Percentiles rank a stretch among this genome's conserved stretches.
phyloP scores from a whole-genome alignment of 2,113 vertebrate genomes.

The Bettongia penicillata region DNA sequence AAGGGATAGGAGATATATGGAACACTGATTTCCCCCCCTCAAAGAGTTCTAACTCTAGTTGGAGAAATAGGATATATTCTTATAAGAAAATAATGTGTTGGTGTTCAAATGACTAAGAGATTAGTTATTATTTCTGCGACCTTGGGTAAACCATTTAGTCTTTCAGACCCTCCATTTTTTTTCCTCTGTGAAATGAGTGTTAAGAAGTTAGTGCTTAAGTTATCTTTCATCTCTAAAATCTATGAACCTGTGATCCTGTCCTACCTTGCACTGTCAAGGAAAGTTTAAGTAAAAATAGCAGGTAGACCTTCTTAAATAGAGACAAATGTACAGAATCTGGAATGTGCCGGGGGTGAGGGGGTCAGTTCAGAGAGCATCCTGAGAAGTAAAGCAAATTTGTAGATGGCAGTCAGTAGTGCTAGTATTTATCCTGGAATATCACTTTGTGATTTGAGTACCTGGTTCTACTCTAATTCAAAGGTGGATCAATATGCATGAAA shows the following conservation, averaged over 20 bases:
- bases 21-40: not conserved
- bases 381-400: not conserved
- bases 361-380: not conserved
- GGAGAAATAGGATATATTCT: not conserved
- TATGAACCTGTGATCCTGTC: not conserved
- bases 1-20: not conserved
- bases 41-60: not conserved
- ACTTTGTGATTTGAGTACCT: not conserved
- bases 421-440: not conserved
- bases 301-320: not conserved
- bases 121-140: not conserved
- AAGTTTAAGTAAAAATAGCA: not conserved
- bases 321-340: not conserved
- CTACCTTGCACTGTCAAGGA: not conserved
- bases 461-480: not conserved
- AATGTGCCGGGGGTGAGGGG: not conserved
- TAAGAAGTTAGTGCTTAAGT: not conserved
- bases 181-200: not conserved
- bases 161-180: not conserved
- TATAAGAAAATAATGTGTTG: not conserved
- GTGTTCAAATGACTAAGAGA: not conserved
- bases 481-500: not conserved
- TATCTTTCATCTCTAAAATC: not conserved
- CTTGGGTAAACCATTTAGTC: not conserved
- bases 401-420: not conserved